Conservation (phyloP, 2,797 vertebrate species). For the Notamacropus eugenii region DNA sequence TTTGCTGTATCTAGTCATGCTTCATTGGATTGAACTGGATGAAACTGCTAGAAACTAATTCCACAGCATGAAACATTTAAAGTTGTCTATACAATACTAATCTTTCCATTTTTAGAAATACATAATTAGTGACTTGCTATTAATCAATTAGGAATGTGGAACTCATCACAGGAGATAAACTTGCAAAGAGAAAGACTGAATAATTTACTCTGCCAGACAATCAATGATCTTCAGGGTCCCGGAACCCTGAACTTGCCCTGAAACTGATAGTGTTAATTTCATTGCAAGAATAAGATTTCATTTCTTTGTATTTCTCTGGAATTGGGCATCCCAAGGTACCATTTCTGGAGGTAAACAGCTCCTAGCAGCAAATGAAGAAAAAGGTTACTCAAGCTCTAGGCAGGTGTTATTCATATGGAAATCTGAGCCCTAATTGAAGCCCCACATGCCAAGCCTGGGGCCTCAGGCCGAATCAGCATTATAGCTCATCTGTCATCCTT, state of each 20-base stretch:
- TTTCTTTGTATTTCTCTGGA: constrained; percentile 50
- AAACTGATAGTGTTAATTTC: constrained; percentile 10
- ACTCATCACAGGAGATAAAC: constrained; percentile 1
- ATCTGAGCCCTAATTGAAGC: constrained; percentile 69
- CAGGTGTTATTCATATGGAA: constrained; percentile 58
- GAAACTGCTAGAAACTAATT: neutral
- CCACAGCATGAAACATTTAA: neutral
- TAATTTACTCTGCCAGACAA: constrained; percentile 14
- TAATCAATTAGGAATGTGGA: constrained; percentile 31
- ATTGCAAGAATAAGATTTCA: constrained; percentile 28
- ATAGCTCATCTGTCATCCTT: constrained; percentile 66
- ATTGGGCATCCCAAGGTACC: neutral
- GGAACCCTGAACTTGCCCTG: constrained; percentile 34
- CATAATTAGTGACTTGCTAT: constrained; percentile 2
- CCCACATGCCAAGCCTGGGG: constrained; percentile 23
- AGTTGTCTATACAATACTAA: neutral
- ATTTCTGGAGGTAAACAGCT: constrained; percentile 59
- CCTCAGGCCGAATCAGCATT: constrained; percentile 56
- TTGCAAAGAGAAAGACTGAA: neutral
- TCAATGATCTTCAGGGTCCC: constrained; percentile 26
- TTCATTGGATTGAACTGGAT: neutral
- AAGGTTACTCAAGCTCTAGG: constrained; percentile 35
- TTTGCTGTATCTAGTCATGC: neutral
- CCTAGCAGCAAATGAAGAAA: constrained; percentile 21
- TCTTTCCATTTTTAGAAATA: constrained; percentile 50